Base-by-base conservation (phyloP, 2,888 invertebrate genomes). In the Lacanobia wlatinum region DNA sequence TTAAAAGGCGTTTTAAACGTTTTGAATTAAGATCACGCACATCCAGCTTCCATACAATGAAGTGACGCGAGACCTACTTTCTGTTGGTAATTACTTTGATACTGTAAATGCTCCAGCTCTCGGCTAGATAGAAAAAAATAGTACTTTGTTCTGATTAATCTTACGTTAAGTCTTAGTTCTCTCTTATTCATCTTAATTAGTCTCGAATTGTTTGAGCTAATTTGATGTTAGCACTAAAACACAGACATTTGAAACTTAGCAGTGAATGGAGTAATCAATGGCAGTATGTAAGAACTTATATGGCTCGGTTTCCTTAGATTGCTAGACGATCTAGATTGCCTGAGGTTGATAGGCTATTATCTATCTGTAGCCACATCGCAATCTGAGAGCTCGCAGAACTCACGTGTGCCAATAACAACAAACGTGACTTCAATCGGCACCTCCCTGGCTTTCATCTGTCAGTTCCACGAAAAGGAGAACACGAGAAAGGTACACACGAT, bases 21-120 rank as follows among this genome's bases (percentile, higher is more conserved):
- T 82, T 77, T 68, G 69, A 83, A 83, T 86, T 83, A 86, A 78
- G 78, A 84, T 81, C 87, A 85, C 87, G 74, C 76, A 79, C 77
- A 70, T 77, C 66, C 83, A 82, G 70, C 80, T 76, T 72, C 80
- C 68, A 73, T 77, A 86, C 72, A 83, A 64, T 77, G 68, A 78
- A 73, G 78, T 84, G 80, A 85, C 80, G 66, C 73, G 61, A 74
- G 78, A 84, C 80, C 87, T 82, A 83, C 74, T 77, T 87, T 80
- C 80, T 77, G 71, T 59, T 71, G 61, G 73, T 83, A 85, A 87
- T 85, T 85, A 85, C 76, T 82, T 80, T 76, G 73, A 80, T 76
- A 77, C 78, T 82, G 80, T 76, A 80, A 85, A 87, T 79, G 85
- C 74, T 84, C 38, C 63, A 70, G 61, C 60, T 72, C 72, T 65